Evolutionary conservation across 2,888 invertebrate species (phyloP), one percentile per base, ranked within the genome.

Genomic region (Atherix ibis): DNA sequence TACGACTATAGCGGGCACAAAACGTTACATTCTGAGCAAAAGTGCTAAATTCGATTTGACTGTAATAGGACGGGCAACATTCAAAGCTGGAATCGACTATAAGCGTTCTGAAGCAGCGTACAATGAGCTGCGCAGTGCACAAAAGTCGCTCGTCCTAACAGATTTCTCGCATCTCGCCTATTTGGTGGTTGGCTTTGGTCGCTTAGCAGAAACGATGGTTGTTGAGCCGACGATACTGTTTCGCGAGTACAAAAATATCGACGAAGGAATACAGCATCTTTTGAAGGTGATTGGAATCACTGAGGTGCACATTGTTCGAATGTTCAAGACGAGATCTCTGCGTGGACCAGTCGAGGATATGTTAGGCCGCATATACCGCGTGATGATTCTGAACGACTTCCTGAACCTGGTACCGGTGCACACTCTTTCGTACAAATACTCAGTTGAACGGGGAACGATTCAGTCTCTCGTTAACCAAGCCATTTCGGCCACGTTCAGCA

Each of bases 151-250:
- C 36, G 82, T 91, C 10, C 65, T 95, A 30, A 60, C 76, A 46
- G 82, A 82, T 44, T 72, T 77, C 49, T 67, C 91, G 24, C 95
- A 97, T 59, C 65, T 97, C 14, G 63, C 95, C 32, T 92, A 83
- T 63, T 64, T 94, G 19, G 78, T 92, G 2, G 48, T 56, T 8
- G 45, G 49, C 16, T 59, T 58, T 15, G 54, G 52, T 36, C 53
- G 52, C 0, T 56, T 51, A 35, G 48, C 48, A n/a, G 88, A 14
- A 83, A 85, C 10, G 75, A 84, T 53, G 76, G 81, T 48, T 55
- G 73, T 38, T 1, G 50, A 58, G 44, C 46, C 56, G 1, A 40
- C 37, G 6, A 48, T 56, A 31, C 44, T 59, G 3, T 56, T 56
- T 36, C 47, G 48, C 2, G 46, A 80, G 75, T 76, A 80, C 47